A percentile compares a stretch with the other conserved stretches of the same genome.
Evolutionary conservation across 2,888 invertebrate species (phyloP).

Genomic region (Electrophaes corylata): DNA sequence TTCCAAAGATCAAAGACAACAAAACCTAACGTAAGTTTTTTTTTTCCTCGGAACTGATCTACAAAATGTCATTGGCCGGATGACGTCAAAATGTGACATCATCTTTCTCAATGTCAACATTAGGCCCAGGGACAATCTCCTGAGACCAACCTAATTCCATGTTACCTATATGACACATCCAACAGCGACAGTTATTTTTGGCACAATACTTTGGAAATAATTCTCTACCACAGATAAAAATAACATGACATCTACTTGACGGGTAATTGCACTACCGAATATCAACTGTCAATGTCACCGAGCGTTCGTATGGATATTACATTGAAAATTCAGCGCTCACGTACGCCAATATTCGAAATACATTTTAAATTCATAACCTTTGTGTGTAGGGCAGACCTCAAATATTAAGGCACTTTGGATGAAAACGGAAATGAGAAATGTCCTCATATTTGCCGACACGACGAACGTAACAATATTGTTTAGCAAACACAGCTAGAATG

Average conservation of each 20-base stretch:
- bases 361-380: constrained; percentile 37
- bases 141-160: neutral
- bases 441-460: constrained; percentile 12
- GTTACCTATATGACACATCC: neutral
- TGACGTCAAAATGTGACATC: too few relatives aligned
- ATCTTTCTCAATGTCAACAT: neutral
- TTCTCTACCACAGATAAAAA: neutral
- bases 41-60: too few relatives aligned
- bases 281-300: constrained; percentile 32
- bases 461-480: constrained; percentile 3
- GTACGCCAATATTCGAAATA: constrained; percentile 28
- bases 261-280: constrained; percentile 18
- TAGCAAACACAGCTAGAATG: neutral
- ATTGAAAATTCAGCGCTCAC: constrained; percentile 29
- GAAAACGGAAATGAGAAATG: constrained; percentile 33
- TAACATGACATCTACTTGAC: constrained; percentile 21
- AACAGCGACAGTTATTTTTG: neutral
- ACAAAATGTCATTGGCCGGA: too few relatives aligned
- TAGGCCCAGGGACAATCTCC: too few relatives aligned
- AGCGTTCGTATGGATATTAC: constrained; percentile 28
- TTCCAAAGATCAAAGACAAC: too few relatives aligned
- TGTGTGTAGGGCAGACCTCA: constrained; percentile 26
- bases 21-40: too few relatives aligned
- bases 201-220: neutral
- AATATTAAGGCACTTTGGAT: constrained; percentile 36